Evolutionary conservation across 1,140 invertebrate species (phyloP).

Genomic region (Cotesia typhae): DNA sequence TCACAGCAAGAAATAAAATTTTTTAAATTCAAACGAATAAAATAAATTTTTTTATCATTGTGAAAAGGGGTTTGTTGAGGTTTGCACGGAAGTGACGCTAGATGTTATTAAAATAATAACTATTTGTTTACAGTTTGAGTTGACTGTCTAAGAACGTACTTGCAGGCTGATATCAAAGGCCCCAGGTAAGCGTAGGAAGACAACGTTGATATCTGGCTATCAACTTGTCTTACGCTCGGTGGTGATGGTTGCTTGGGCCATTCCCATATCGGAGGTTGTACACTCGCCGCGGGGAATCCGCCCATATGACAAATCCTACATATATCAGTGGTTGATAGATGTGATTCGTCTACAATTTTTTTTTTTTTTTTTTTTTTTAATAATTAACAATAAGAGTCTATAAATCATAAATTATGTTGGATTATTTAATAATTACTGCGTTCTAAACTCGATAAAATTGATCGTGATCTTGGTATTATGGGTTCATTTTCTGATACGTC

Average conservation of each 20-base stretch:
- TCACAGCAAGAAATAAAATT: too few relatives aligned
- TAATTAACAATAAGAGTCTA: background rate
- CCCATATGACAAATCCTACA: constrained; percentile 64
- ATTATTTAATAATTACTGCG: constrained; percentile 12
- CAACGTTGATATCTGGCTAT: constrained; percentile 43
- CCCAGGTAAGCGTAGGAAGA: constrained; percentile 49
- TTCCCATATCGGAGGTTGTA: constrained; percentile 40
- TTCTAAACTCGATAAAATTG: background rate
- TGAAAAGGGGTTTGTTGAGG: too few relatives aligned
- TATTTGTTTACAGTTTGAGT: background rate
- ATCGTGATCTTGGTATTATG: too few relatives aligned
- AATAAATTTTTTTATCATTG: too few relatives aligned
- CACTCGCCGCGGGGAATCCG: constrained; percentile 40
- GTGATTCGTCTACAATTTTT: constrained; percentile 28
- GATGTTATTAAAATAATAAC: background rate
- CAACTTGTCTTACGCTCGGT: constrained; percentile 30
- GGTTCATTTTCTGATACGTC: too few relatives aligned
- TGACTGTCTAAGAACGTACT: constrained; percentile 45
- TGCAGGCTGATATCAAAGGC: constrained; percentile 60
- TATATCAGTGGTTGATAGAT: constrained; percentile 50
- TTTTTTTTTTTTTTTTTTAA: constrained; percentile 9
- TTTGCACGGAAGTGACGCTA: too few relatives aligned
- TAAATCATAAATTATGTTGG: constrained; percentile 3
- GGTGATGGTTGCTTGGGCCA: constrained; percentile 34
- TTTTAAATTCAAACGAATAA: too few relatives aligned